Evolutionary conservation across 2,113 vertebrate genomes (phyloP), one percentile per base, ranked within the genome.

Genomic region (Phoxinus phoxinus): DNA sequence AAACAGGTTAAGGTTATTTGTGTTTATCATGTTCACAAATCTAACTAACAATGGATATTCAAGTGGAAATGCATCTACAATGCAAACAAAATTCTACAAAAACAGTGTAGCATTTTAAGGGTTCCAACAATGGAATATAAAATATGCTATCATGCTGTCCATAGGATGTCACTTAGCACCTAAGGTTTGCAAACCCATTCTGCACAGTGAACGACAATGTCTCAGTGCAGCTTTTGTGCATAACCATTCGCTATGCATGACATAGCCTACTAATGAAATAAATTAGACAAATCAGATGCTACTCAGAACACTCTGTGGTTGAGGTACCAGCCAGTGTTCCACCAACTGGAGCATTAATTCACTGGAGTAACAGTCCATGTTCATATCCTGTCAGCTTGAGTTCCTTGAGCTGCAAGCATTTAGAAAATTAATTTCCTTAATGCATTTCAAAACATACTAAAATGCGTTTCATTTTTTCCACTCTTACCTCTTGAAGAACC

Each of bases 221-320:
- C 80, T 86, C 81, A 86, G 85, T 86, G 87, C 83, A 77, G 85
- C 48, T 71, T 85, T 12, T 53, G 48, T 72, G 71, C 63, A 67
- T 78, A 84, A 82, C 69, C 69, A 65, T 82, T 74, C n/a, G 84
- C 88, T 91, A 86, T 89, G 78, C 67, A 41, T 89, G 86, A 80
- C 75, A 81, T 27, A 61, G 35, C 59, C 86, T 88, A 85, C 87
- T 89, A 86, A 88, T 90, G 88, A 86, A 92, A 93, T 95, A 93
- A 92, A 90, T 93, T 78, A 91, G 90, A 90, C 90, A 27, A 86
- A 86, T 91, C 88, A 76, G n/a, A 87, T 90, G 89, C 91, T 90
- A 89, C 91, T 87, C 75, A 91, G 86, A 87, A 89, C 81, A 91
- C 90, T 72, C 89, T 89, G 89, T 83, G 65, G 89, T 91, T 91